phyloP scores from a whole-genome alignment of 2,888 invertebrate genomes.

The Dorcus parallelipipedus region DNA sequence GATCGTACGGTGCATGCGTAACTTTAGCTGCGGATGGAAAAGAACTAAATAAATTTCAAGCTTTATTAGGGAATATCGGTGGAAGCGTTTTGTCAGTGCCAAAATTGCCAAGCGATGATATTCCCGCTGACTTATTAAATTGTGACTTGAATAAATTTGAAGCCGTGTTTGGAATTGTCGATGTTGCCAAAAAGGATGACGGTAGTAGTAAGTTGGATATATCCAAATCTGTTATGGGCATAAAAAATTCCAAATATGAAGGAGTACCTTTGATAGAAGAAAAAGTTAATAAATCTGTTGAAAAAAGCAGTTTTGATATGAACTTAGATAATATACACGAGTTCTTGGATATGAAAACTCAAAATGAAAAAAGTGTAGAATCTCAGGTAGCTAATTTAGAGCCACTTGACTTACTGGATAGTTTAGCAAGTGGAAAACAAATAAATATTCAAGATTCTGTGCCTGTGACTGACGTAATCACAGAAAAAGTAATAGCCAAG shows the following conservation, averaged over 20 bases:
- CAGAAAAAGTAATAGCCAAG: too few relatives aligned
- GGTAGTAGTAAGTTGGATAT: background rate
- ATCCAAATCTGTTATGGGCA: conserved; percentile 15
- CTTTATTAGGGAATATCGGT: conserved; percentile 57
- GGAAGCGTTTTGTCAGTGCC: conserved; percentile 52
- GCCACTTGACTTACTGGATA: conserved; percentile 8
- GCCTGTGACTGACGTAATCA: background rate
- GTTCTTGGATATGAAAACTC: conserved; percentile 6
- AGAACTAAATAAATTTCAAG: conserved; percentile 59
- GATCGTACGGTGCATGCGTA: conserved; percentile 77
- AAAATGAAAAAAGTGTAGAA: conserved; percentile 11
- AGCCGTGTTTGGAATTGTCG: conserved; percentile 29
- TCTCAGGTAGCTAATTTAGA: conserved; percentile 5
- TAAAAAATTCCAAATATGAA: background rate
- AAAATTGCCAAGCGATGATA: conserved; percentile 46
- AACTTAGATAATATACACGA: background rate
- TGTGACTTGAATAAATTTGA: conserved; percentile 33
- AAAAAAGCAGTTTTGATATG: background rate
- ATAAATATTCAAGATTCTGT: background rate
- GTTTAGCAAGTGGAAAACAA: conserved; percentile 11
- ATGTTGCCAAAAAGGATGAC: conserved; percentile 13
- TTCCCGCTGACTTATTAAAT: conserved; percentile 36
- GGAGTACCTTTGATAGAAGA: background rate
- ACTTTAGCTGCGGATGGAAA: conserved; percentile 66
- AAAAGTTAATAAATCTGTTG: background rate